A percentile compares a stretch with the other conserved stretches of the same genome.
These are phyloP conservation scores for Scaptomyza polygonia DNA, from an alignment of 2,888 invertebrate species.

Conservation along the genomic window DNA sequence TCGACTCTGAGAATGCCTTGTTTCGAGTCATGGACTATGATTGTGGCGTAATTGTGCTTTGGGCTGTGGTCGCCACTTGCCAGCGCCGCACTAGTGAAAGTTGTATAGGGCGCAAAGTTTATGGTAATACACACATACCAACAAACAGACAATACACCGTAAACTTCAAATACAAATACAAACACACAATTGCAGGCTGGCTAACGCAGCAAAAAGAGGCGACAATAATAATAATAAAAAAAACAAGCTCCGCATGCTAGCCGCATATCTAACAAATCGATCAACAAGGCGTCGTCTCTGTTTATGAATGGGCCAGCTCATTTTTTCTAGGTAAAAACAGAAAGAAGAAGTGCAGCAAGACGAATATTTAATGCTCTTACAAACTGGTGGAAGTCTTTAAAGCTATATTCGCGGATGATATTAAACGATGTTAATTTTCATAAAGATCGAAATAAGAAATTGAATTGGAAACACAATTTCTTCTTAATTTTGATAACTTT, in stretches of 20 bases:
- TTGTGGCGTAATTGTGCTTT: slow-evolving; percentile 16
- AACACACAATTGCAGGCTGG: slow-evolving; percentile 59
- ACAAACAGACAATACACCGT: not conserved
- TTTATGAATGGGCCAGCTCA: slow-evolving; percentile 28
- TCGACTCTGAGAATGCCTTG: slow-evolving; percentile 21
- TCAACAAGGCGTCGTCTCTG: slow-evolving; percentile 61
- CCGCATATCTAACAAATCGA: slow-evolving; percentile 74
- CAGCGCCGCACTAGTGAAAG: slow-evolving; percentile 64
- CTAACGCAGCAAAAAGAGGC: slow-evolving; percentile 29
- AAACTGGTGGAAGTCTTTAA: not conserved
- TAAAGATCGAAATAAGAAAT: no score
- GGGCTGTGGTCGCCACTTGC: slow-evolving; percentile 35
- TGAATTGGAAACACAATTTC: no score
- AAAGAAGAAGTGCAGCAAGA: not conserved
- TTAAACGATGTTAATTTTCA: not conserved
- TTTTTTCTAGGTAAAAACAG: slow-evolving; percentile 56
- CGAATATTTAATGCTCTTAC: not conserved
- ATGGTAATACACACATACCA: slow-evolving; percentile 48
- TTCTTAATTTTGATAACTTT: no score
- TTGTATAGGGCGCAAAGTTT: slow-evolving; percentile 60
- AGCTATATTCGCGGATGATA: not conserved
- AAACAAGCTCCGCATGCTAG: slow-evolving; percentile 56
- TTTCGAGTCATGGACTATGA: slow-evolving; percentile 4
- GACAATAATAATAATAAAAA: no score
- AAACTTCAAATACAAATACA: not conserved